phyloP scores from a whole-genome alignment of 2,113 vertebrate species.

The Tachysurus fulvidraco region DNA sequence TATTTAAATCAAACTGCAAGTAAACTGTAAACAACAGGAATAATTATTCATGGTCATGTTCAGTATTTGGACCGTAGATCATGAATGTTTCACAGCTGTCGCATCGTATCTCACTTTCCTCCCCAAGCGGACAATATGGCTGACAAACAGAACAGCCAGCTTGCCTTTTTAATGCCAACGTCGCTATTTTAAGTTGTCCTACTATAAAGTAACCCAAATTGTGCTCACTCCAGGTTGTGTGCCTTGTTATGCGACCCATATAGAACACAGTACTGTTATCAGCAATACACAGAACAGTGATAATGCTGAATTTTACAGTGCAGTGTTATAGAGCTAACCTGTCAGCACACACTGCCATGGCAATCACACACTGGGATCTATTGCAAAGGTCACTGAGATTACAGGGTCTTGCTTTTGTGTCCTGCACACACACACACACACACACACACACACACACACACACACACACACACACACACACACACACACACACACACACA shows the following conservation, averaged over 20 bases:
- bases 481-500: too few species aligned
- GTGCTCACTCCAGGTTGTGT: background rate
- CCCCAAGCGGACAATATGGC: background rate
- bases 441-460: background rate
- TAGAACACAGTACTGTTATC: background rate
- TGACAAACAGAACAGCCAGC: slow-evolving; percentile 2
- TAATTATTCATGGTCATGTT: background rate
- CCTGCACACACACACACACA: background rate
- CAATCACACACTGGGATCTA: slow-evolving; percentile 2
- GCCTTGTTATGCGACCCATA: slow-evolving; percentile 15
- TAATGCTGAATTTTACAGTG: background rate
- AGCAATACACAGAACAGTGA: background rate
- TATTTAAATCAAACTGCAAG: background rate
- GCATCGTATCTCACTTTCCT: background rate
- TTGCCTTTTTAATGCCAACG: background rate
- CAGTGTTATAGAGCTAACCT: background rate
- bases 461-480: background rate
- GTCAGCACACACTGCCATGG: background rate
- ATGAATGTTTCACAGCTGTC: background rate
- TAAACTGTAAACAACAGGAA: background rate
- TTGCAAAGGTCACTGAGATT: slow-evolving; percentile 33
- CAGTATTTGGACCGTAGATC: background rate
- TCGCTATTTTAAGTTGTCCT: slow-evolving; percentile 14
- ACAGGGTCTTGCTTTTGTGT: background rate
- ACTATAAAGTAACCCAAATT: slow-evolving; percentile 27